Base-by-base conservation (phyloP, 2,888 invertebrate genomes). In the Epiblema foenella region DNA sequence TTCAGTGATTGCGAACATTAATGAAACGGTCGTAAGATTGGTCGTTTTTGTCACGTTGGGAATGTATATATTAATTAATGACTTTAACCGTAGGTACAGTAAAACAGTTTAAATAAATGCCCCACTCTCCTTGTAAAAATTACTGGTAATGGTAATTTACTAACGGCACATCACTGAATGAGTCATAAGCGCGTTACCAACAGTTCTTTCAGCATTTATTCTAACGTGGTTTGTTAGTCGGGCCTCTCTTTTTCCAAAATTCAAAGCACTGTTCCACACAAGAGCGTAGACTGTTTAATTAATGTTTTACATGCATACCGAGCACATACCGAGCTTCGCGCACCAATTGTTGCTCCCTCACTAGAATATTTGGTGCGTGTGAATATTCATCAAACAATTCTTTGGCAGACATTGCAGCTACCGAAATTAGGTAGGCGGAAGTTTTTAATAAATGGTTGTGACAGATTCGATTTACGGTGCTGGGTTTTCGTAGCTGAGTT, bases 361-460 rank as follows among this genome's bases (percentile, higher is more conserved):
- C 65, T 69, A 69, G 60, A 63, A 60, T 60, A 68, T 69, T 62
- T 63, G 62, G 68, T 54, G 57, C 52, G 62, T 59, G 79, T 84
- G 81, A 84, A 85, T 84, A 85, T 84, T 85, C 82, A 85, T 83
- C 80, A 79, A 81, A 81, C 83, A 83, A 82, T 82, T 84, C 81
- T 82, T 83, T 83, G 75, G 75, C 78, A 77, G 78, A 79, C 78
- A 77, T 76, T 77, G 79, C 70, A 58, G 52, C 59, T 74, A 75
- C 75, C 73, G 74, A 79, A 84, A 83, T 81, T 80, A 77, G 80
- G 80, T 77, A 76, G 75, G 79, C 77, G 79, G 78, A 77, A 80
- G 78, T 82, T 85, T 84, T 83, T 83, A 77, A 79, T 83, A 83
- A 86, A 85, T 83, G 81, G 80, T 77, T 72, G 72, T 81, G 83